phyloP scores from a whole-genome alignment of 2,113 vertebrate genomes.

The Cephalopterus ornatus region DNA sequence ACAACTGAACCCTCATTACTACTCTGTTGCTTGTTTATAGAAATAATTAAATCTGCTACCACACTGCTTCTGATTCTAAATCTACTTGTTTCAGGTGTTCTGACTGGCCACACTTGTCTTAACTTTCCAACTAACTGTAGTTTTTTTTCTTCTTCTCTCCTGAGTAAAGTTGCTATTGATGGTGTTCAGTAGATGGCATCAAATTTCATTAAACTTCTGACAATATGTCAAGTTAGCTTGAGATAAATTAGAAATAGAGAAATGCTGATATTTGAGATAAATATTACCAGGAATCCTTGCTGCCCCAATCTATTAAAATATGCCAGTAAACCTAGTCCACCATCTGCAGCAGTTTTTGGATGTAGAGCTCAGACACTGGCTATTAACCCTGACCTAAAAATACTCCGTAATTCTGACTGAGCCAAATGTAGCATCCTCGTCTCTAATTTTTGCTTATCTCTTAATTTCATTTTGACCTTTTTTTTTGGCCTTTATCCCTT shows the following conservation, averaged over 20 bases:
- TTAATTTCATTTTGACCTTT: background rate
- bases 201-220: background rate
- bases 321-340: background rate
- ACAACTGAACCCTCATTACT: background rate
- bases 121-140: background rate
- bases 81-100: background rate
- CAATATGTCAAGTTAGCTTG: background rate
- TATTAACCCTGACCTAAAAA: constrained; percentile 14
- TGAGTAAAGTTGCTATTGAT: background rate
- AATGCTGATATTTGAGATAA: background rate
- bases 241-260: background rate
- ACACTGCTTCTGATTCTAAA: background rate
- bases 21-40: background rate
- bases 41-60: background rate
- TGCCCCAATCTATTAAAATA: background rate
- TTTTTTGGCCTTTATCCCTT: background rate
- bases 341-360: background rate
- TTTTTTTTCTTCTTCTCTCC: background rate
- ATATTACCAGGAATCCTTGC: background rate
- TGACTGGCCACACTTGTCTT: background rate
- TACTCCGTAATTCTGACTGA: background rate
- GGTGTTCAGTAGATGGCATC: background rate
- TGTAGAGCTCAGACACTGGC: background rate
- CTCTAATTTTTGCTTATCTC: background rate
- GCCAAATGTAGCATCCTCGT: background rate